A percentile compares a stretch with the other conserved stretches of the same genome.
Evolutionary conservation across 2,888 invertebrate species (phyloP).

Genomic region (Drosophila demipolita): DNA sequence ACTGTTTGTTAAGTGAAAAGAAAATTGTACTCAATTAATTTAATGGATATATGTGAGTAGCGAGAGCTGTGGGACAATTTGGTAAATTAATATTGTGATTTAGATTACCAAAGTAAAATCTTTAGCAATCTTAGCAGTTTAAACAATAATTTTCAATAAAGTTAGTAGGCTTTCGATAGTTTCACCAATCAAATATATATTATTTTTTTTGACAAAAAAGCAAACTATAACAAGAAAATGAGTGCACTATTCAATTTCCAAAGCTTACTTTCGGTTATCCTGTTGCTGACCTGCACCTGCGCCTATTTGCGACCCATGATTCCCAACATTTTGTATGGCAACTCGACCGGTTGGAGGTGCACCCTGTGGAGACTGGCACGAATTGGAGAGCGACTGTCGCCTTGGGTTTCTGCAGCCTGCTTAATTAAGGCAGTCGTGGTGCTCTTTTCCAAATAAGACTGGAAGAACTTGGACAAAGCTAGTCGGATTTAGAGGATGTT

Average conservation of each 20-base stretch:
- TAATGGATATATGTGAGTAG: neutral
- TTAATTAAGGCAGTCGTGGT: conserved; percentile 96
- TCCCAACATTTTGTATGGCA: conserved; percentile 95
- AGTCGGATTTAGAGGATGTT: neutral
- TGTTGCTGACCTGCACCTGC: conserved; percentile 98
- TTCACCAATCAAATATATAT: neutral
- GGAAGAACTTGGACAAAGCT: neutral
- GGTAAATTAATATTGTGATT: neutral
- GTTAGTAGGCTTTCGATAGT: conserved; percentile 1
- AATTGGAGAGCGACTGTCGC: conserved; percentile 98
- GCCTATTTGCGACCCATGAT: conserved; percentile 95
- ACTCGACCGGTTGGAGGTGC: conserved; percentile 97
- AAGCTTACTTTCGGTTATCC: conserved; percentile 95
- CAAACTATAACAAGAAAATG: conserved; percentile 81
- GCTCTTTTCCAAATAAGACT: conserved; percentile 88
- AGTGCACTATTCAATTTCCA: conserved; percentile 99
- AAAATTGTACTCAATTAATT: neutral
- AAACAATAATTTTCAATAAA: neutral
- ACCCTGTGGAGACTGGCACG: conserved; percentile 99
- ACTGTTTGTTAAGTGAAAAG: neutral
- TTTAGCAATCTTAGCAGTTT: neutral
- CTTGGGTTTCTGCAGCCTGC: conserved; percentile 96
- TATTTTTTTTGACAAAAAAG: neutral
- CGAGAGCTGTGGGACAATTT: neutral
- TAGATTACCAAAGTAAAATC: neutral